Evolutionary conservation across 2,113 vertebrate genomes (phyloP).

Genomic region (Ciconia boyciana): DNA sequence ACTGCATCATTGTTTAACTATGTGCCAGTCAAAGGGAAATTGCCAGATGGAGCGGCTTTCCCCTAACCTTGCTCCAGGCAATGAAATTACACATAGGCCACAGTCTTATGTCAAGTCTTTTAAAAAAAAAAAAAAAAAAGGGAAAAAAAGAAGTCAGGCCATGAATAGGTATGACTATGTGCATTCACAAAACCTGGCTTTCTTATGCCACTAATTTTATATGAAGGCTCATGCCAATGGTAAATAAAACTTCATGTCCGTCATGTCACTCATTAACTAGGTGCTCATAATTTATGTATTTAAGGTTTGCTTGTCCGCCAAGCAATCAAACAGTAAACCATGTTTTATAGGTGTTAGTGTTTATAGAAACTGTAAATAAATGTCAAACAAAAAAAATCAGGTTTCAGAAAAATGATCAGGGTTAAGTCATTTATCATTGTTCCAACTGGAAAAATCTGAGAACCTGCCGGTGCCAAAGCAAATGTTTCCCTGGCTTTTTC

Average conservation of each 20-base stretch:
- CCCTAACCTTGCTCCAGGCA: slow-evolving; percentile 82
- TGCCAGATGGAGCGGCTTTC: slow-evolving; percentile 87
- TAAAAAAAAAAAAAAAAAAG: background rate
- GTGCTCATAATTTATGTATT: slow-evolving; percentile 79
- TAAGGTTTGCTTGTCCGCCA: slow-evolving; percentile 66
- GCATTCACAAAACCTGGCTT: slow-evolving; percentile 74
- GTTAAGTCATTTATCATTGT: slow-evolving; percentile 79
- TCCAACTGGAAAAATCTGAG: slow-evolving; percentile 70
- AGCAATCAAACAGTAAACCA: slow-evolving; percentile 74
- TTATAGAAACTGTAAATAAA: slow-evolving; percentile 85
- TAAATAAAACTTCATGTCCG: slow-evolving; percentile 76
- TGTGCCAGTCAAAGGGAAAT: slow-evolving; percentile 82
- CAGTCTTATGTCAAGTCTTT: slow-evolving; percentile 74
- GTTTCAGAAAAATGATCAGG: slow-evolving; percentile 75
- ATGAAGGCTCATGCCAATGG: slow-evolving; percentile 75
- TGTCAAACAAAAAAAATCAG: slow-evolving; percentile 78
- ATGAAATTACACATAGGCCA: slow-evolving; percentile 78
- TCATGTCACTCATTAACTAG: slow-evolving; percentile 78
- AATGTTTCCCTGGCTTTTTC: slow-evolving; percentile 66
- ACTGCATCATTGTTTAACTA: slow-evolving; percentile 92
- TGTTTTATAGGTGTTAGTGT: slow-evolving; percentile 84
- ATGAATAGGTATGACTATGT: slow-evolving; percentile 77
- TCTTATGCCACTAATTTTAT: slow-evolving; percentile 73
- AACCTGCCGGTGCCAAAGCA: slow-evolving; percentile 68
- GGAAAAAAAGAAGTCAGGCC: slow-evolving; percentile 9